These are phyloP conservation scores for Heterochromis multidens DNA, from an alignment of 2,113 vertebrate species.

Conservation along the genomic window DNA sequence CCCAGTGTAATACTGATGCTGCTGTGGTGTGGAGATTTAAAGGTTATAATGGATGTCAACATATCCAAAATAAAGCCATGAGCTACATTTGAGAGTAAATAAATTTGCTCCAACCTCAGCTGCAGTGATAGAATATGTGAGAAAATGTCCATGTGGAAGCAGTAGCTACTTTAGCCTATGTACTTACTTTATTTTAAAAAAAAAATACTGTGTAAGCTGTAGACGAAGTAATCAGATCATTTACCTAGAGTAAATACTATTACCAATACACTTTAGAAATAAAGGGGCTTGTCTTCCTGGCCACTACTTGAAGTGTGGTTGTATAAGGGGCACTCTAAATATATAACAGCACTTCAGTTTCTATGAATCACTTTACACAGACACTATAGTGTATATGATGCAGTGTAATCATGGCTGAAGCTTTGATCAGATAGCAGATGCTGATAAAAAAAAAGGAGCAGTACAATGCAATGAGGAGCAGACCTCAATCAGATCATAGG, in stretches of 20 bases:
- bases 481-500: neutral
- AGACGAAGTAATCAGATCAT: neutral
- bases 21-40: neutral
- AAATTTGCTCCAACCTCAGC: neutral
- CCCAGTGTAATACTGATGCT: neutral
- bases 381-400: neutral
- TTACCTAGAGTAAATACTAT: neutral
- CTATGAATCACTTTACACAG: neutral
- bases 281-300: neutral
- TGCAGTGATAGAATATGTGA: neutral
- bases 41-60: neutral
- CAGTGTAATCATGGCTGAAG: neutral
- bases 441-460: neutral
- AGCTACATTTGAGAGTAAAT: neutral
- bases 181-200: neutral
- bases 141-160: neutral
- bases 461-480: neutral
- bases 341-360: neutral
- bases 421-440: neutral
- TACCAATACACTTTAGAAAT: fast-evolving
- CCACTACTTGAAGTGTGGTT: neutral
- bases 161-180: neutral
- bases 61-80: neutral
- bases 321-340: neutral
- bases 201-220: neutral